Percentiles rank a stretch among this genome's conserved stretches.
phyloP scores from a whole-genome alignment of 2,888 invertebrate species.

The Pseudococcus jackbeardsleyi region DNA sequence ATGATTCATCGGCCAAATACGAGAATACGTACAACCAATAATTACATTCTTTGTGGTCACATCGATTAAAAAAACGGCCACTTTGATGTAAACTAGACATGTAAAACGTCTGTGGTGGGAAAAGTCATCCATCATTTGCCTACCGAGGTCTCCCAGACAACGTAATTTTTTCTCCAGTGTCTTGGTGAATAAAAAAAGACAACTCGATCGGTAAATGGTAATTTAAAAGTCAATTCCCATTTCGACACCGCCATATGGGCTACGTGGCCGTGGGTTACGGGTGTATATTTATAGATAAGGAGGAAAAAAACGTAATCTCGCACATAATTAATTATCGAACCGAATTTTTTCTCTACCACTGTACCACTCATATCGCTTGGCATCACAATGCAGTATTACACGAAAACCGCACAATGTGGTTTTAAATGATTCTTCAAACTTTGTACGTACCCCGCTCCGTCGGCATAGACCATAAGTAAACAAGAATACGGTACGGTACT shows the following conservation, averaged over 20 bases:
- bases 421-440: slow-evolving; percentile 28
- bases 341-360: background rate
- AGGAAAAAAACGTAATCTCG: background rate
- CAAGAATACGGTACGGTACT: background rate
- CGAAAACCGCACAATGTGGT: slow-evolving; percentile 39
- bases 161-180: background rate
- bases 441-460: background rate
- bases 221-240: background rate
- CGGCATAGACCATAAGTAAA: slow-evolving; percentile 25
- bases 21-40: background rate
- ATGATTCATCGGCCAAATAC: background rate
- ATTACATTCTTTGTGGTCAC: background rate
- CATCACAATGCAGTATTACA: background rate
- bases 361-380: background rate
- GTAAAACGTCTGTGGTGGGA: background rate
- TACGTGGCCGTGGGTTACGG: background rate
- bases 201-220: background rate
- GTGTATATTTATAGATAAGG: background rate
- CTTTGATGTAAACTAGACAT: background rate
- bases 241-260: background rate
- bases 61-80: background rate
- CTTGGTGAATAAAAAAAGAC: background rate
- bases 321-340: slow-evolving; percentile 26
- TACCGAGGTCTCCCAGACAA: background rate
- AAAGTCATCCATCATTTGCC: slow-evolving; percentile 4